Evolutionary conservation across 2,113 vertebrate species (phyloP), one percentile per base, ranked within the genome.

Genomic region (Gobiocypris rarus): DNA sequence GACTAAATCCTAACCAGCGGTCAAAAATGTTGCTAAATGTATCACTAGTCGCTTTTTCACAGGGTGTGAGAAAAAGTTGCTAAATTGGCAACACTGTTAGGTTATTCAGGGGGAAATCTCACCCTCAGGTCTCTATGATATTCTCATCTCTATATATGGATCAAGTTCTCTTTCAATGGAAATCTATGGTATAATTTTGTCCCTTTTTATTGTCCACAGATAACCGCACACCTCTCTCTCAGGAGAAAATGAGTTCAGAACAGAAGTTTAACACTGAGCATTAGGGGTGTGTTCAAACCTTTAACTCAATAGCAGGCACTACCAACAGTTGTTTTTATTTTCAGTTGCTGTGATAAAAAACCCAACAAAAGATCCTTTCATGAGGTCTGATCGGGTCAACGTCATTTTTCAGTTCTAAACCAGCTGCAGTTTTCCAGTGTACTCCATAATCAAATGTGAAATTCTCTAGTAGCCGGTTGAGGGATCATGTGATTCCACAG

Each of bases 401-500:
- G 19, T 69, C 31, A 63, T 19, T 38, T 69, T 71, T 45, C 70
- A 45, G 13, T 24, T 73, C 70, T 6, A 15, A 24, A 41, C 41
- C 70, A 73, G 70, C 70, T 48, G 74, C 28, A 31, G n/a, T 17
- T 41, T 78, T 78, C 75, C 75, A 78, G 75, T 61, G 75, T 78
- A 78, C 56, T 45, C 56, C 75, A 45, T 78, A 78, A 78, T 43
- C 75, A 78, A 78, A 78, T 78, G 17, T 80, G 90, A 91, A 93
- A 89, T 94, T 93, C 90, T 83, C 69, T 88, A 81, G 90, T 89
- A 93, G 38, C 28, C 11, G 7, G 8, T 4, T 5, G 7, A 26
- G n/a, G 9, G 58, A 78, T 87, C 86, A 87, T 41, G 83, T 88
- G 88, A 87, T 94, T 94, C 93, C 74, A 86, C 17, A 91, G 89